phyloP scores from a whole-genome alignment of 2,888 invertebrate species.

The Athrips mouffetella region DNA sequence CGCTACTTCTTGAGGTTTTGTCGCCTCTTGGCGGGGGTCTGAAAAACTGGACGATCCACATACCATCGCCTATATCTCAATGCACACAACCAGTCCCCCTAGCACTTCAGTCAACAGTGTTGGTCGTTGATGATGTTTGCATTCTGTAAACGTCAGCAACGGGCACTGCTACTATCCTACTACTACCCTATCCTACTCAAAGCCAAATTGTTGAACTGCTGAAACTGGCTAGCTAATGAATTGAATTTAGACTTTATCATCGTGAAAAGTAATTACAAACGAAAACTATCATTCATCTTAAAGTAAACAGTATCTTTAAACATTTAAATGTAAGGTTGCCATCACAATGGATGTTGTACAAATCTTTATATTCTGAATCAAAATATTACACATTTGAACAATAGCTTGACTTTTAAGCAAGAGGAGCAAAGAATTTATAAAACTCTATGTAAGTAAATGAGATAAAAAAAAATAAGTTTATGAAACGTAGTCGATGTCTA shows the following conservation, averaged over 20 bases:
- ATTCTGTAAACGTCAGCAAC: constrained; percentile 73
- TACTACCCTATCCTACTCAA: constrained; percentile 44
- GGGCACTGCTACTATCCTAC: constrained; percentile 68
- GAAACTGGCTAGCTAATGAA: constrained; percentile 46
- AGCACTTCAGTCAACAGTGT: constrained; percentile 60
- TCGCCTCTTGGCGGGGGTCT: constrained; percentile 75
- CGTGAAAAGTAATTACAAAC: neutral
- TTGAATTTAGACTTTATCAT: constrained; percentile 44
- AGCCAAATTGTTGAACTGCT: constrained; percentile 54
- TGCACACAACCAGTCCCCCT: constrained; percentile 65
- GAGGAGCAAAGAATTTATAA: neutral
- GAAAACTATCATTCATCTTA: too few relatives aligned
- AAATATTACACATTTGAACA: neutral
- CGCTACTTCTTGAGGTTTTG: constrained; percentile 63
- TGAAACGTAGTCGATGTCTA: neutral
- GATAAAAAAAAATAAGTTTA: neutral
- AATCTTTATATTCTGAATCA: neutral
- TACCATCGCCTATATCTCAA: constrained; percentile 76
- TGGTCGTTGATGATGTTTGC: constrained; percentile 70
- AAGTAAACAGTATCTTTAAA: constrained; percentile 48
- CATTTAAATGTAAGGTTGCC: constrained; percentile 60
- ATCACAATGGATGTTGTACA: constrained; percentile 38
- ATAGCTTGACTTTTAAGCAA: neutral
- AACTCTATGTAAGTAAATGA: neutral
- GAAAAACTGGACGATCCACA: constrained; percentile 79